Conservation (phyloP, 2,888 invertebrate species). For the Atethmia centrago region DNA sequence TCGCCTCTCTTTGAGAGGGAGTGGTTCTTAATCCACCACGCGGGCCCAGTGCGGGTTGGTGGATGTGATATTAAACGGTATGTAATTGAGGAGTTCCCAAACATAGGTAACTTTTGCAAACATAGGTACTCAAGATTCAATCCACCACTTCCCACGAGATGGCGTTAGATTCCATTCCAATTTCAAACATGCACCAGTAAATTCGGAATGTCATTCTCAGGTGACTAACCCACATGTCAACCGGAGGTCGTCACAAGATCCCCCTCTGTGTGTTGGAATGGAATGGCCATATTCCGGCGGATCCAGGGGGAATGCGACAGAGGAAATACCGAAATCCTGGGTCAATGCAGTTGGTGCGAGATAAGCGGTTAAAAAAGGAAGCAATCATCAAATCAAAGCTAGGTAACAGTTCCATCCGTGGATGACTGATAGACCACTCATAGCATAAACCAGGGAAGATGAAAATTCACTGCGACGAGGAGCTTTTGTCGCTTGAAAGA, state of each 20-base stretch:
- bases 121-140: background rate
- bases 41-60: background rate
- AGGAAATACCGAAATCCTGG: slow-evolving; percentile 46
- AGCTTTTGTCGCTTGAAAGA: background rate
- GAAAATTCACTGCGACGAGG: background rate
- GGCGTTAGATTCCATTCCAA: background rate
- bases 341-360: slow-evolving; percentile 27
- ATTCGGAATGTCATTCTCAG: slow-evolving; percentile 10
- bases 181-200: background rate
- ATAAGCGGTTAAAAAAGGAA: slow-evolving; percentile 23
- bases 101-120: background rate
- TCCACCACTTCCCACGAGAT: slow-evolving; percentile 9
- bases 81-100: background rate
- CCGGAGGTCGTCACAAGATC: slow-evolving; percentile 24
- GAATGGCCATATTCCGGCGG: slow-evolving; percentile 61
- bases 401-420: background rate
- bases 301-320: slow-evolving; percentile 50
- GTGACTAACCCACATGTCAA: slow-evolving; percentile 29
- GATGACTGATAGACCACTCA: background rate
- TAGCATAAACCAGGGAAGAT: background rate
- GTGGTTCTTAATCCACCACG: background rate
- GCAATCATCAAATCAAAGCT: slow-evolving; percentile 26
- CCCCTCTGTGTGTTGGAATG: slow-evolving; percentile 24
- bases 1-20: background rate
- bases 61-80: background rate